Evolutionary conservation across 2,797 vertebrate species (phyloP).

Genomic region (Psittacula echo): DNA sequence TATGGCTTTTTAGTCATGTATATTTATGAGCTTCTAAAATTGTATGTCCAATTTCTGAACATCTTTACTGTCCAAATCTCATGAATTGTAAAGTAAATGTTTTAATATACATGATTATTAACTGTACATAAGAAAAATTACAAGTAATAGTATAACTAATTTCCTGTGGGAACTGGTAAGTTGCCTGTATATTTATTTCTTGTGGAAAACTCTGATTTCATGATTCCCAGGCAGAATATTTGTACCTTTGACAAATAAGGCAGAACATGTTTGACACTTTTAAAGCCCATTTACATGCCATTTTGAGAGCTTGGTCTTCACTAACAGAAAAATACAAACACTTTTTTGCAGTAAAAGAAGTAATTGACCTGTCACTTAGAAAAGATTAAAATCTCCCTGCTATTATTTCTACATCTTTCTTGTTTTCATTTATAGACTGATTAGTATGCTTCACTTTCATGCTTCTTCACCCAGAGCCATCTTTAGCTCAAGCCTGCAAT

Average conservation of each 20-base stretch:
- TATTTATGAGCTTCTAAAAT: slow-evolving; percentile 69
- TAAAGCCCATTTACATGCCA: background rate
- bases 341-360: background rate
- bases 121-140: slow-evolving; percentile 4
- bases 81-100: slow-evolving; percentile 53
- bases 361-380: background rate
- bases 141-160: slow-evolving; percentile 51
- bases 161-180: slow-evolving; percentile 44
- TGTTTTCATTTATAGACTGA: background rate
- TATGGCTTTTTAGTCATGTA: slow-evolving; percentile 35
- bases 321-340: background rate
- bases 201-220: slow-evolving; percentile 33
- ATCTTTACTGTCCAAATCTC: slow-evolving; percentile 33
- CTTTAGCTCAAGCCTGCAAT: background rate
- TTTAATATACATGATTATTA: slow-evolving; percentile 56
- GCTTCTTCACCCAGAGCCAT: background rate
- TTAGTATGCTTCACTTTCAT: background rate
- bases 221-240: background rate
- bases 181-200: slow-evolving; percentile 35
- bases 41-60: slow-evolving; percentile 42
- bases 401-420: background rate
- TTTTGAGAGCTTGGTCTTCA: background rate
- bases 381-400: background rate
- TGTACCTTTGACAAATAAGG: slow-evolving; percentile 1
- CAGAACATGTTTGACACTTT: slow-evolving; percentile 1